A percentile compares a stretch with the other conserved stretches of the same genome.
Conservation (phyloP, 2,797 vertebrate genomes). For the Danio kyathit region DNA sequence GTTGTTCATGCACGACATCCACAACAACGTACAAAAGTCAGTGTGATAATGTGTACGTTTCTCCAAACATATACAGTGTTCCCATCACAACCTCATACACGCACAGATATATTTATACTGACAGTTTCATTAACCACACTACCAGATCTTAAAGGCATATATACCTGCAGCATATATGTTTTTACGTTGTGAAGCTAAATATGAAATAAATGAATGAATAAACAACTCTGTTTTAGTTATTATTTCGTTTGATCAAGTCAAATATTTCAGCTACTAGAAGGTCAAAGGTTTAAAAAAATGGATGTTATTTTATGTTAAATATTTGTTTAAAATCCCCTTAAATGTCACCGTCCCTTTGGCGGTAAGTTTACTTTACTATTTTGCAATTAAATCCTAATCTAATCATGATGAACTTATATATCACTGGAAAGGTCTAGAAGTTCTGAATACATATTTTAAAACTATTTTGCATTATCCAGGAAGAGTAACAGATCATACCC, state of each 20-base stretch:
- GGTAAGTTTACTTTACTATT: no score
- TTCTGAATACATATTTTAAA: no score
- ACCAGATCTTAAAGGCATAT: conserved; percentile 47
- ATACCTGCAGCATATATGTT: conserved; percentile 61
- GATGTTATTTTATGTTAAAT: no score
- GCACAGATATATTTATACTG: conserved; percentile 65
- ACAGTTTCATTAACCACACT: conserved; percentile 56
- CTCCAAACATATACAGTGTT: conserved; percentile 26
- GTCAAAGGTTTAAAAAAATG: no score
- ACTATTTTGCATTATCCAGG: no score
- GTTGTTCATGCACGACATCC: conserved; percentile 48
- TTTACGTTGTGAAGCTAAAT: conserved; percentile 70
- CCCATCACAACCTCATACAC: conserved; percentile 44
- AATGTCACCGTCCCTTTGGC: no score
- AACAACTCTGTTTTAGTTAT: conserved; percentile 52
- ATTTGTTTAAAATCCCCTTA: no score
- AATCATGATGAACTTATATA: no score
- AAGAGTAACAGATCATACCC: no score
- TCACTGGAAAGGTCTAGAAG: no score
- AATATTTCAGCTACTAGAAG: not conserved
- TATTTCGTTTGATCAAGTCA: not conserved
- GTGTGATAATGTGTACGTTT: conserved; percentile 52
- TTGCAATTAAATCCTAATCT: no score
- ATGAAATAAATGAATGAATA: conserved; percentile 74
- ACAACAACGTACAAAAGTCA: conserved; percentile 50